These are phyloP conservation scores for Trachemys scripta DNA, from an alignment of 2,113 vertebrate genomes.

Conservation along the genomic window DNA sequence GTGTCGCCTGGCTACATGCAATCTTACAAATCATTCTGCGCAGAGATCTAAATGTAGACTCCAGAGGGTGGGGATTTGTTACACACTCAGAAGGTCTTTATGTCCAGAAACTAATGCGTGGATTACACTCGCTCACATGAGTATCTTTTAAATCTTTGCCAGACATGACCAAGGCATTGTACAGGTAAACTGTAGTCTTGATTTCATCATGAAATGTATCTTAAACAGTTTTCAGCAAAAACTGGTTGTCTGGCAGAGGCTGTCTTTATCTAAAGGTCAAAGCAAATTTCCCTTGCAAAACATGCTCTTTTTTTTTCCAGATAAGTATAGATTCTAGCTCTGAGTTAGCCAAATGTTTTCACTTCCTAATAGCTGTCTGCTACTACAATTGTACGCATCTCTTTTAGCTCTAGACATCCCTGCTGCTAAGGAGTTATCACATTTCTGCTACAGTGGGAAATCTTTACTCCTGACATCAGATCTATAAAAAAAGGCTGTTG, in stretches of 20 bases:
- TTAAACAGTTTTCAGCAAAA: not conserved
- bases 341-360: not conserved
- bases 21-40: not conserved
- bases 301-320: accelerated
- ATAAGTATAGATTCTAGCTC: slow-evolving; percentile 2
- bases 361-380: not conserved
- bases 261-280: slow-evolving; percentile 32
- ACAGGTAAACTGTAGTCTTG: not conserved
- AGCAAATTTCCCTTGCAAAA: slow-evolving; percentile 20
- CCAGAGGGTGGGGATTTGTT: not conserved
- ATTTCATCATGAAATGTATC: not conserved
- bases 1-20: not conserved
- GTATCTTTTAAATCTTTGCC: slow-evolving; percentile 4
- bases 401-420: not conserved
- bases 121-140: slow-evolving; percentile 8
- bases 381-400: accelerated
- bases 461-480: not conserved
- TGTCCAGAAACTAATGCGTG: slow-evolving; percentile 8
- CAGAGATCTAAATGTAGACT: slow-evolving; percentile 7
- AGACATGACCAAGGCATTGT: not conserved
- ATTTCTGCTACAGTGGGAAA: not conserved
- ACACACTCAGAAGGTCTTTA: not conserved
- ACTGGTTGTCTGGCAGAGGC: not conserved
- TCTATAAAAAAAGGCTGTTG: accelerated
- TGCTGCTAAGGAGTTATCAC: not conserved